A percentile compares a stretch with the other conserved stretches of the same genome.
These are phyloP conservation scores for Rhea pennata DNA, from an alignment of 2,113 vertebrate species.

Conservation along the genomic window DNA sequence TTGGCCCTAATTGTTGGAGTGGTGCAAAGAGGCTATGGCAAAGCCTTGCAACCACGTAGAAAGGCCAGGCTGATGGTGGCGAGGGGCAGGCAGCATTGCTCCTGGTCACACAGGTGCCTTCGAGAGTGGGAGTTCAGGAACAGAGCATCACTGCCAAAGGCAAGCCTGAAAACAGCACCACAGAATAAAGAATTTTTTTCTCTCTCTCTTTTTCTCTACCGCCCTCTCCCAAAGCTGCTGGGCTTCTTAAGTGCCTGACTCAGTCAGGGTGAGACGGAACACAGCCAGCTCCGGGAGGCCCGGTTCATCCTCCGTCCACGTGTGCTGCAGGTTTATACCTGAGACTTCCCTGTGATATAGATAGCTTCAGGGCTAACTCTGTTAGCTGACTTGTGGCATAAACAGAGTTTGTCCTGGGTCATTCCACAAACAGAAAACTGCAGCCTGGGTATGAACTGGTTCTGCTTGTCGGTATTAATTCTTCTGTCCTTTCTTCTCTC, in stretches of 20 bases:
- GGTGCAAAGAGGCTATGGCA: background rate
- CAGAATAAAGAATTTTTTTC: background rate
- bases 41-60: background rate
- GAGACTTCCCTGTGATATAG: background rate
- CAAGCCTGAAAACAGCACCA: background rate
- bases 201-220: background rate
- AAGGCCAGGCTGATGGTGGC: background rate
- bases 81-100: background rate
- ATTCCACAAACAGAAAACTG: background rate
- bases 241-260: background rate
- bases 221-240: background rate
- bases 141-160: rapidly evolving
- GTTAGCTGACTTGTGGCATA: background rate
- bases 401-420: background rate
- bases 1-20: background rate
- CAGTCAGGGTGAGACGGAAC: background rate
- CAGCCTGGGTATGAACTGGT: background rate
- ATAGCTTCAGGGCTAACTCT: background rate
- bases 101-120: background rate
- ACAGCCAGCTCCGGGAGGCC: rapidly evolving
- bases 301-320: background rate
- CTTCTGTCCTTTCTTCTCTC: background rate
- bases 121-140: rapidly evolving
- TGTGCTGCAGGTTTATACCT: background rate
- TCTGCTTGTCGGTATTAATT: constrained; percentile 13